These are phyloP conservation scores for Hemiprocne comata DNA, from an alignment of 2,113 vertebrate species.

Conservation along the genomic window DNA sequence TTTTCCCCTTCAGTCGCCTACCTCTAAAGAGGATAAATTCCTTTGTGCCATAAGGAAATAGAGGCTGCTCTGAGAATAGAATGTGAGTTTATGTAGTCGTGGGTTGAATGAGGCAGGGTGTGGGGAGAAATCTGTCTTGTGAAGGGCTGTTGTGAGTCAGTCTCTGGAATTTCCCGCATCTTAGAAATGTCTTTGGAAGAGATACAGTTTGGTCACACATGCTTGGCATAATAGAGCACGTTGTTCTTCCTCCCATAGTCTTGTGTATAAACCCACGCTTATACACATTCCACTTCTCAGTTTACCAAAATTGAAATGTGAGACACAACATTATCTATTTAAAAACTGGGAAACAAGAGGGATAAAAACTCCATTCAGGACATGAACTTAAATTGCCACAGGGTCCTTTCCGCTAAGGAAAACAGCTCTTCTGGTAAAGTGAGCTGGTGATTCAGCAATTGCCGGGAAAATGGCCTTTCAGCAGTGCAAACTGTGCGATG, in stretches of 20 bases:
- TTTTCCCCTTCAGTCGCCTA: neutral
- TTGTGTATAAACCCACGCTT: neutral
- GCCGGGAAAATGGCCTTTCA: neutral
- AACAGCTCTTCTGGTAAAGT: constrained; percentile 34
- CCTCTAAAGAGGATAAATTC: neutral
- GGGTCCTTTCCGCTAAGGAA: neutral
- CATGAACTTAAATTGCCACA: neutral
- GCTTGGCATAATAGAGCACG: neutral
- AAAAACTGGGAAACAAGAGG: neutral
- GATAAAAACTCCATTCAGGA: constrained; percentile 40
- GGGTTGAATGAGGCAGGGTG: neutral
- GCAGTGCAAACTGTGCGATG: neutral
- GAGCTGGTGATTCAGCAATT: constrained; percentile 34
- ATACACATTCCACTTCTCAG: neutral
- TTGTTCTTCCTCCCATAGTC: constrained; percentile 4
- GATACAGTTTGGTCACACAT: neutral
- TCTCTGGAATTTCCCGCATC: neutral
- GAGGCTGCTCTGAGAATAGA: neutral
- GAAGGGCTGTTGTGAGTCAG: neutral
- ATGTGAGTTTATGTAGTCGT: neutral
- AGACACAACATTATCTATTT: constrained; percentile 25
- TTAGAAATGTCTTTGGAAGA: constrained; percentile 1
- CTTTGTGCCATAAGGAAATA: neutral
- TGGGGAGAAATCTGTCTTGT: neutral
- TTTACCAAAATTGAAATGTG: constrained; percentile 9